These are phyloP conservation scores for Catocala nupta DNA, from an alignment of 2,888 invertebrate genomes.

Conservation along the genomic window DNA sequence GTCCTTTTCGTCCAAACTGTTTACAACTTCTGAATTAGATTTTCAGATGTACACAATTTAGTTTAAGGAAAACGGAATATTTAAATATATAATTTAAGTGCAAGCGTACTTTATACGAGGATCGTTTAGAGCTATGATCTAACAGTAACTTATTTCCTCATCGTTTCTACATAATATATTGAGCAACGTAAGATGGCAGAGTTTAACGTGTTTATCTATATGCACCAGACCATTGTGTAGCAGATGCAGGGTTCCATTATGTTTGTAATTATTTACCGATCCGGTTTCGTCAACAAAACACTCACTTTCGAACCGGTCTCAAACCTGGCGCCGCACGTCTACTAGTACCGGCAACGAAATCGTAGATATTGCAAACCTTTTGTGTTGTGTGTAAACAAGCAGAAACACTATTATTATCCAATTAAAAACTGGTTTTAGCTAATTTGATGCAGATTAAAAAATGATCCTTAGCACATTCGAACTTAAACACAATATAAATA, in stretches of 20 bases:
- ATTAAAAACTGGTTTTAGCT: constrained; percentile 4
- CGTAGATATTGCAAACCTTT: constrained; percentile 38
- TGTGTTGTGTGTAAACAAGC: constrained; percentile 21
- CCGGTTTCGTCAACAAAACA: constrained; percentile 77
- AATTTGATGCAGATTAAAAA: constrained; percentile 10
- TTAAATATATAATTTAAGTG: background rate
- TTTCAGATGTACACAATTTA: background rate
- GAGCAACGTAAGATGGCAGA: constrained; percentile 2
- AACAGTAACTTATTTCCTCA: background rate
- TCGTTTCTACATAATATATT: constrained; percentile 21
- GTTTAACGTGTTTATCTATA: constrained; percentile 17
- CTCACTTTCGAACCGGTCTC: constrained; percentile 81
- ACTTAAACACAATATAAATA: constrained; percentile 29
- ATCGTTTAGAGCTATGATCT: background rate
- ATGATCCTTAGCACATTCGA: constrained; percentile 13
- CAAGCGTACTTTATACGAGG: background rate
- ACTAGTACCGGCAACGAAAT: constrained; percentile 34
- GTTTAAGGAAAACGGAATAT: background rate
- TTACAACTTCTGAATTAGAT: constrained; percentile 1
- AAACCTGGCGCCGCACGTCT: constrained; percentile 55
- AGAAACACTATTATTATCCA: constrained; percentile 16
- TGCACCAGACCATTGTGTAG: constrained; percentile 34
- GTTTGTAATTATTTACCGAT: constrained; percentile 66
- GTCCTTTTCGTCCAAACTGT: constrained; percentile 7
- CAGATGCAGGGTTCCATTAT: constrained; percentile 47